These are phyloP conservation scores for Drosophila gunungcola DNA, from an alignment of 1,140 invertebrate genomes.

Conservation along the genomic window DNA sequence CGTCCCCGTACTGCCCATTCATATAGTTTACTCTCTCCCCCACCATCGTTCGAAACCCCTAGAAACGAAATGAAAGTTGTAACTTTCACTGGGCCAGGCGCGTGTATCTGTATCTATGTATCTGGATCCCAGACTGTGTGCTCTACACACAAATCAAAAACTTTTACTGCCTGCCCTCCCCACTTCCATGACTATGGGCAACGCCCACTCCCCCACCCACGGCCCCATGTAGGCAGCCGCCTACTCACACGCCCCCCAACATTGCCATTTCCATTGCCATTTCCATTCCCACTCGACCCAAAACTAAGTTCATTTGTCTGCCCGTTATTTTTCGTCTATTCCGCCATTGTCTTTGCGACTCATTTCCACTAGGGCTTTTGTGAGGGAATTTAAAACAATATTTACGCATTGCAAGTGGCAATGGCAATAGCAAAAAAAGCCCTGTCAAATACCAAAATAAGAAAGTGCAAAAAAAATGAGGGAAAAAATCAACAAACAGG, in stretches of 20 bases:
- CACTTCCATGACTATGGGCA: conserved; percentile 31
- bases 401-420: conserved; percentile 62
- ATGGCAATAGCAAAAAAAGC: conserved; percentile 9
- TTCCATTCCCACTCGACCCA: conserved; percentile 32
- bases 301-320: conserved; percentile 67
- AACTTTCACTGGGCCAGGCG: conserved; percentile 62
- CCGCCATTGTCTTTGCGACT: conserved; percentile 42
- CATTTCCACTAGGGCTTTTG: conserved; percentile 56
- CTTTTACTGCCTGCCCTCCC: conserved; percentile 59
- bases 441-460: conserved; percentile 7
- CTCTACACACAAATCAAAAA: conserved; percentile 76
- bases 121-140: conserved; percentile 36
- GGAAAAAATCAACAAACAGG: conserved; percentile 33
- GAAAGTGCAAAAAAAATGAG: conserved; percentile 8
- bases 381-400: conserved; percentile 70
- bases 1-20: conserved; percentile 7
- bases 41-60: not conserved
- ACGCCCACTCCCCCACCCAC: conserved; percentile 10
- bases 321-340: conserved; percentile 43
- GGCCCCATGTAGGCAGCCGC: conserved; percentile 20
- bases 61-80: conserved; percentile 68
- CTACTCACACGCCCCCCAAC: not conserved
- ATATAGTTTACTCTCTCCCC: not conserved
- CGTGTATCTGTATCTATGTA: conserved; percentile 21
- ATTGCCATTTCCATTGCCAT: conserved; percentile 16